Percentiles rank a stretch among this genome's conserved stretches.
phyloP scores from a whole-genome alignment of 2,113 vertebrate genomes.

The Scomber colias region DNA sequence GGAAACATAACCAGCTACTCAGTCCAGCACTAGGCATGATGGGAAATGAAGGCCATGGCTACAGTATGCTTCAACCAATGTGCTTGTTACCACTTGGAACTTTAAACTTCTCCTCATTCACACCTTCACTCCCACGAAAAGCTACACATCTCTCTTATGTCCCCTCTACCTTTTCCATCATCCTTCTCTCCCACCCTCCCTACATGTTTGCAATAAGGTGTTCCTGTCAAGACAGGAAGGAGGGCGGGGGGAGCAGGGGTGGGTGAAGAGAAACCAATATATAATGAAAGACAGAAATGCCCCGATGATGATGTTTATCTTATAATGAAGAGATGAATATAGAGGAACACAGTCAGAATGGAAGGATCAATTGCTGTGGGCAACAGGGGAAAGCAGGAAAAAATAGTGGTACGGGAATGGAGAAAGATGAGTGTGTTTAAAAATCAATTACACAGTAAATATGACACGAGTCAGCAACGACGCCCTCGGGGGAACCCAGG shows the following conservation, averaged over 20 bases:
- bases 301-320: conserved; percentile 52
- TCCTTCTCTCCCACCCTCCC: not conserved
- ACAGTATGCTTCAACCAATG: too few relatives aligned
- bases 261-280: conserved; percentile 26
- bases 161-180: conserved; percentile 63
- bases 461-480: conserved; percentile 84
- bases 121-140: too few relatives aligned
- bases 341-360: conserved; percentile 34
- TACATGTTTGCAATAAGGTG: not conserved
- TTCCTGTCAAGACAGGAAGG: conserved; percentile 1
- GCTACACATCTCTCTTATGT: conserved; percentile 37
- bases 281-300: conserved; percentile 41
- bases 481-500: conserved; percentile 72
- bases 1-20: too few relatives aligned
- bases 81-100: too few relatives aligned
- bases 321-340: conserved; percentile 60
- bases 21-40: too few relatives aligned
- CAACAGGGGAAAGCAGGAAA: conserved; percentile 55
- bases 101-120: too few relatives aligned
- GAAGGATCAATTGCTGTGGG: conserved; percentile 69
- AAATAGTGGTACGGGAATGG: conserved; percentile 55
- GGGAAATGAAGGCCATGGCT: too few relatives aligned
- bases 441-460: conserved; percentile 88
- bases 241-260: not conserved
- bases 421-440: conserved; percentile 81